These are phyloP conservation scores for Carollia perspicillata DNA, from an alignment of 2,113 vertebrate genomes.

Conservation along the genomic window DNA sequence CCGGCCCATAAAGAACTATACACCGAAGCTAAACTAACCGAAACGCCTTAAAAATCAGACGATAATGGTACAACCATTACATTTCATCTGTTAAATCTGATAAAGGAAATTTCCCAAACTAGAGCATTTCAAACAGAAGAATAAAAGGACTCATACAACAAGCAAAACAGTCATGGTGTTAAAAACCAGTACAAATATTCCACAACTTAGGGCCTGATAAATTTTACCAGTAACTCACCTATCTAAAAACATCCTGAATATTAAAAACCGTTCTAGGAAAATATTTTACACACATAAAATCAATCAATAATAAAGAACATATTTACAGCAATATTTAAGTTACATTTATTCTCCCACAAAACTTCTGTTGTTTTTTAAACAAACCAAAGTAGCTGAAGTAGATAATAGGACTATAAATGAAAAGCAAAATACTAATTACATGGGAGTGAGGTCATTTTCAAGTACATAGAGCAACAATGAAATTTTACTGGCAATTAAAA, in stretches of 20 bases:
- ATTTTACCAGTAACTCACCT: constrained; percentile 29
- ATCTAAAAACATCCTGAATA: constrained; percentile 23
- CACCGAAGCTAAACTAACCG: constrained; percentile 19
- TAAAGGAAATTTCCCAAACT: constrained; percentile 40
- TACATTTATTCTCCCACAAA: constrained; percentile 34
- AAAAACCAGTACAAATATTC: constrained; percentile 20
- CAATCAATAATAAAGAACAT: background rate
- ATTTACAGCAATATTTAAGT: constrained; percentile 42
- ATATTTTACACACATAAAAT: constrained; percentile 1
- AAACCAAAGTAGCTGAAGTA: constrained; percentile 29
- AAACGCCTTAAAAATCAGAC: constrained; percentile 2
- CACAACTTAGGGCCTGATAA: background rate
- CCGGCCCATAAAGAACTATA: background rate
- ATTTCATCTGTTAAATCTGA: constrained; percentile 30
- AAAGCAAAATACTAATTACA: constrained; percentile 25
- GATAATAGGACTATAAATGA: background rate
- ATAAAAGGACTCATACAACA: background rate
- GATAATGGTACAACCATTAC: background rate
- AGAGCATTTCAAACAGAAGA: constrained; percentile 37
- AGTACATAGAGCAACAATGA: background rate
- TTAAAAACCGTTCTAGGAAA: constrained; percentile 15
- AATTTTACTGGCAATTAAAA: constrained; percentile 48
- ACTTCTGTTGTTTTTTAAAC: background rate
- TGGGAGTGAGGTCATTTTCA: constrained; percentile 2
- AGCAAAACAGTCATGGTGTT: background rate